Conservation (phyloP, 2,113 vertebrate species). For the Calypte anna region DNA sequence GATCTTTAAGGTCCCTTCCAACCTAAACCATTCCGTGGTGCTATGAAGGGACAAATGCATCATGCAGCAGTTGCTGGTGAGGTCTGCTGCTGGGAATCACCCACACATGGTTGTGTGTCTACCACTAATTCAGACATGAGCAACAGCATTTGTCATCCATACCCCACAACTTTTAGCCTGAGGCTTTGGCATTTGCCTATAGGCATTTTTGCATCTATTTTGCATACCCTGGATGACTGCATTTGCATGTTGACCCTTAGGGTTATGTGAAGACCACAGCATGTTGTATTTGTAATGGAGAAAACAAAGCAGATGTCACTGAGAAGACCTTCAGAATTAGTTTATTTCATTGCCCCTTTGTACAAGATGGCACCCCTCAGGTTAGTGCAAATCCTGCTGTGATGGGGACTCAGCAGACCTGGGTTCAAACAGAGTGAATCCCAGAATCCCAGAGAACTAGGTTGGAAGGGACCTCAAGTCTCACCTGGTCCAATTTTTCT, state of each 20-base stretch:
- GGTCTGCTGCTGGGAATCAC: not conserved
- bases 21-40: too few relatives aligned
- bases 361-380: not conserved
- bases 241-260: not conserved
- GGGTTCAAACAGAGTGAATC: not conserved
- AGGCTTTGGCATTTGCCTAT: not conserved
- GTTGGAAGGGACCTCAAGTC: too few relatives aligned
- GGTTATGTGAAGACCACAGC: not conserved
- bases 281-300: not conserved
- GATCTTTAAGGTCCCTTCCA: too few relatives aligned
- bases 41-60: accelerated
- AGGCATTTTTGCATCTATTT: not conserved
- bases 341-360: not conserved
- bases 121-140: not conserved
- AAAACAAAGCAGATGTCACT: not conserved
- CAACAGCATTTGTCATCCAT: not conserved
- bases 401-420: not conserved
- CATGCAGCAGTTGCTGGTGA: not conserved
- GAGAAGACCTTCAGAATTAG: not conserved
- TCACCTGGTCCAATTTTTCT: too few relatives aligned
- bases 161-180: not conserved
- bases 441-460: too few relatives aligned
- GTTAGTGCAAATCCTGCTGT: not conserved
- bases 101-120: not conserved
- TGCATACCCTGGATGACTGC: not conserved